phyloP scores from a whole-genome alignment of 2,113 vertebrate genomes.

The Brachypodius melanocephalos region DNA sequence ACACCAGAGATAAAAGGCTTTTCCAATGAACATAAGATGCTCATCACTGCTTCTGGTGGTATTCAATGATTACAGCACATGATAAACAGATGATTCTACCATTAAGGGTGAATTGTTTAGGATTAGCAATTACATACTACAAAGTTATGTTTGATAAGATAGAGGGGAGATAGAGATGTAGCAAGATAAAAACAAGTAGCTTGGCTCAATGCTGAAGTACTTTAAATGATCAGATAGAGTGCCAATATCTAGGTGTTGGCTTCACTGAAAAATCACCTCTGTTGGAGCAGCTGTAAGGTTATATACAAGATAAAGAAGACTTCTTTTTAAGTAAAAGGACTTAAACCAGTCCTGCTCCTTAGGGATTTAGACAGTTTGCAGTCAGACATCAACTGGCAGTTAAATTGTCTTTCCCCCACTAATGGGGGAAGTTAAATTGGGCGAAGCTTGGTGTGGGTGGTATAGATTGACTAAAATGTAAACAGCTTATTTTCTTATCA shows the following conservation, averaged over 20 bases:
- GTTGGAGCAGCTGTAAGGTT: neutral
- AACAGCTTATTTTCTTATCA: neutral
- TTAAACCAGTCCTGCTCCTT: neutral
- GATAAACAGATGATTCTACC: neutral
- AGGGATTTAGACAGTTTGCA: neutral
- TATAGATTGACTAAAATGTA: neutral
- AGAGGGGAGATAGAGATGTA: neutral
- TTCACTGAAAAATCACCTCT: neutral
- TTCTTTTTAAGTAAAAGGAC: neutral
- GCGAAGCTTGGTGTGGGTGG: neutral
- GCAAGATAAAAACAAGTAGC: neutral
- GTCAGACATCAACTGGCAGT: neutral
- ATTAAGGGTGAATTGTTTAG: neutral
- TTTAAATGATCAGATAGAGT: neutral
- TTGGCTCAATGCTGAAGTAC: neutral
- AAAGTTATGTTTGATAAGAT: neutral
- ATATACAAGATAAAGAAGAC: neutral
- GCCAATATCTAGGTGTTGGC: neutral
- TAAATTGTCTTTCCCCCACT: too few species aligned
- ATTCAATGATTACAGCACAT: neutral
- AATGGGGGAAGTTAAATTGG: neutral
- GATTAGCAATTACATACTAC: neutral
- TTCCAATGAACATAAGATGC: neutral
- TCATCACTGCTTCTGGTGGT: neutral
- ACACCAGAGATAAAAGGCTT: neutral